Conservation (phyloP, 2,888 invertebrate species). For the Clepsis dumicolana region DNA sequence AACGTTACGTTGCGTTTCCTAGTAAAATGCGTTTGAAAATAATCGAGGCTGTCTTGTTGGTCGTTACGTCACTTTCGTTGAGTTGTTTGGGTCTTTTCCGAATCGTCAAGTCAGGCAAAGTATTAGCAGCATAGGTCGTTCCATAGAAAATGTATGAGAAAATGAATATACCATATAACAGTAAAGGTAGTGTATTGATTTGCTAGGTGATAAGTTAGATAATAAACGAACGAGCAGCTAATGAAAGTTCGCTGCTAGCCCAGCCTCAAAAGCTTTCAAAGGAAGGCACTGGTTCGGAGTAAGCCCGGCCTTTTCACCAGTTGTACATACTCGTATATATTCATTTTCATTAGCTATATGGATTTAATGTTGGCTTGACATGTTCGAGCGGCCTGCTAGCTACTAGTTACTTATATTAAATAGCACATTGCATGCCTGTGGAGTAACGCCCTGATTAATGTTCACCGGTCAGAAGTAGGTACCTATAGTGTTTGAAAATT, state of each 20-base stretch:
- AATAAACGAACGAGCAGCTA: not conserved
- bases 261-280: slow-evolving; percentile 16
- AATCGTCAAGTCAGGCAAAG: too few relatives aligned
- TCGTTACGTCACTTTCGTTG: too few relatives aligned
- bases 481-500: not conserved
- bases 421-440: slow-evolving; percentile 36
- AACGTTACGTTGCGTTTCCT: too few relatives aligned
- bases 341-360: slow-evolving; percentile 21
- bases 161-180: too few relatives aligned
- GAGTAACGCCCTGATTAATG: slow-evolving; percentile 27
- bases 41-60: too few relatives aligned
- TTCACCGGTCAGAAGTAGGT: not conserved
- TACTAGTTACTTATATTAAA: slow-evolving; percentile 39
- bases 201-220: not conserved
- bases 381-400: slow-evolving; percentile 24
- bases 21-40: too few relatives aligned
- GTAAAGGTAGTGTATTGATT: not conserved
- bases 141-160: too few relatives aligned
- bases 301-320: not conserved
- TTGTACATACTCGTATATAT: not conserved
- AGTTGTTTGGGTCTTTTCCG: too few relatives aligned
- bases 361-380: slow-evolving; percentile 37
- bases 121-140: too few relatives aligned
- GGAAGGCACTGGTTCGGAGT: slow-evolving; percentile 14
- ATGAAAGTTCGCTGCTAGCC: not conserved